Evolutionary conservation across 2,113 vertebrate genomes (phyloP), one percentile per base, ranked within the genome.

Genomic region (Phaetusa simplex): DNA sequence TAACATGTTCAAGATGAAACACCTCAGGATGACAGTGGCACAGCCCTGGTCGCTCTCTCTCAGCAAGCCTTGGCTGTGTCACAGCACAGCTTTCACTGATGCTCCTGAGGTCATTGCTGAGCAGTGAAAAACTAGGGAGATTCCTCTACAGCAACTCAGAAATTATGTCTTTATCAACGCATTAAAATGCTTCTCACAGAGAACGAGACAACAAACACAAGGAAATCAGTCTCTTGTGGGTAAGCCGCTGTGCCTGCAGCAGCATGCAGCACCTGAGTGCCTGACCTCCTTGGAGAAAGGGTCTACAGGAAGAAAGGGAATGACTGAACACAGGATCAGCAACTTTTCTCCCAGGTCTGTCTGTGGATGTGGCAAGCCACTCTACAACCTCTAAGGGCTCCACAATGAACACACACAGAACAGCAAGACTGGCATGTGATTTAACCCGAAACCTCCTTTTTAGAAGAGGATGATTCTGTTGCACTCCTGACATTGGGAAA

Each of bases 331-430:
- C 0, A 0, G 55, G 59, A 43, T 11, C 40, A 47, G 38, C 13
- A 76, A 3, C 69, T 64, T 34, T 45, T 27, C 43, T 13, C 16
- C 52, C n/a, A 32, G 10, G 6, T 16, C 82, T 29, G 4, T 5
- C 65, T 62, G 8, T 3, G 58, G 32, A 4, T 1, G 11, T 36
- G 67, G 56, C 36, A 36, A 53, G 19, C 62, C 29, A 7, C 10
- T 1, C 34, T n/a, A 53, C 0, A 0, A 55, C 43, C 7, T 19
- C 49, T 34, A 32, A 36, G 64, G 27, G 64, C 52, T 76, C 47
- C n/a, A 6, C 3, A 1, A 29, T 45, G 49, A 38, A 8, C 3
- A 32, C 40, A 14, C 11, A n/a, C 5, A 8, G 7, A 36, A 19
- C 61, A 30, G 70, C 26, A 21, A 9, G 34, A 7, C 47, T 5